These are phyloP conservation scores for Belonocnema kinseyi DNA, from an alignment of 1,140 invertebrate species.

Conservation along the genomic window DNA sequence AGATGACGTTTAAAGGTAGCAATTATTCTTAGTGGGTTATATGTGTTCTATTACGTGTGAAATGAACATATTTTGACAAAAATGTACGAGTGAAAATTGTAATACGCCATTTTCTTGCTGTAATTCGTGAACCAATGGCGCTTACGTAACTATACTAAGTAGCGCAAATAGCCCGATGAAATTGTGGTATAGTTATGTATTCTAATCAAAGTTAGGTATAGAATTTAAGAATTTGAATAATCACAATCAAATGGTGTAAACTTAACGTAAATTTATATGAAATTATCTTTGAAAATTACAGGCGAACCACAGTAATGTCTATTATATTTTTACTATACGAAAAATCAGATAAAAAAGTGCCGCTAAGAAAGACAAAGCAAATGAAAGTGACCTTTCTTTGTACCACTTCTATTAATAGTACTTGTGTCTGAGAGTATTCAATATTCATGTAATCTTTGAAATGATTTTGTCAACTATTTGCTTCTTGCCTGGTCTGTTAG, in stretches of 20 bases:
- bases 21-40: background rate
- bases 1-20: conserved; percentile 21
- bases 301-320: background rate
- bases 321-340: background rate
- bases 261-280: background rate
- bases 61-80: conserved; percentile 5
- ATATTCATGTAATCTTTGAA: background rate
- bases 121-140: background rate
- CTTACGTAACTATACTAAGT: background rate
- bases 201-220: conserved; percentile 26
- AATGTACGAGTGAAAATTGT: background rate
- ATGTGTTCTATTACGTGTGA: background rate
- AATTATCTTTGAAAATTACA: background rate
- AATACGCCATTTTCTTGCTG: conserved; percentile 25
- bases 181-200: conserved; percentile 2
- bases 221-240: conserved; percentile 23
- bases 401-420: conserved; percentile 29
- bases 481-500: conserved; percentile 37
- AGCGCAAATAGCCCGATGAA: background rate
- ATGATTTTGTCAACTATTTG: conserved; percentile 19
- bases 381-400: conserved; percentile 31
- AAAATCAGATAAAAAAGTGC: background rate
- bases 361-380: too few relatives aligned
- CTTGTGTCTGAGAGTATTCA: too few relatives aligned
- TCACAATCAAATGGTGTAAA: conserved; percentile 28